phyloP scores from a whole-genome alignment of 2,888 invertebrate species.

The Orthonychiurus folsomi region DNA sequence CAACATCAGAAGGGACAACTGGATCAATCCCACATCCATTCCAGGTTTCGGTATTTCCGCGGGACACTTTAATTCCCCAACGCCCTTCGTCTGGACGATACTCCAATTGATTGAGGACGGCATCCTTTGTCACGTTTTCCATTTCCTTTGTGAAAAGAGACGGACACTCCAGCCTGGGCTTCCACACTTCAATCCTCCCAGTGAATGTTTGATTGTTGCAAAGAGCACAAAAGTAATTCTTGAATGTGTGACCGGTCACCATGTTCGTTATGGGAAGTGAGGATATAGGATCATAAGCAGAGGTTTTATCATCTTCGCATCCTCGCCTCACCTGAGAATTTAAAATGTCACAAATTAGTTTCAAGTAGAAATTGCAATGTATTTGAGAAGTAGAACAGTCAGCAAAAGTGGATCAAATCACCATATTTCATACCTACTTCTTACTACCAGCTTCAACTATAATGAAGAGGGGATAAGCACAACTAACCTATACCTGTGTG shows the following conservation, averaged over 20 bases:
- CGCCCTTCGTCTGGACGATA: slow-evolving; percentile 38
- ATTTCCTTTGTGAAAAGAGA: slow-evolving; percentile 37
- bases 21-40: slow-evolving; percentile 45
- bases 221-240: slow-evolving; percentile 36
- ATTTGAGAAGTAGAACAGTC: background rate
- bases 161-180: slow-evolving; percentile 45
- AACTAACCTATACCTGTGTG: background rate
- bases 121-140: slow-evolving; percentile 28
- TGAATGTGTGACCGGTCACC: slow-evolving; percentile 43
- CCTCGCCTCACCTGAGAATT: slow-evolving; percentile 38
- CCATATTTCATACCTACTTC: background rate
- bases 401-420: background rate
- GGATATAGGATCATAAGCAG: slow-evolving; percentile 42
- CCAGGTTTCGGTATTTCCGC: slow-evolving; percentile 37
- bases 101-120: slow-evolving; percentile 37
- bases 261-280: slow-evolving; percentile 44
- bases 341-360: background rate
- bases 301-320: slow-evolving; percentile 31
- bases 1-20: slow-evolving; percentile 43
- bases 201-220: slow-evolving; percentile 41
- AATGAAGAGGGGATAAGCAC: background rate
- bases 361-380: background rate
- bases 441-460: background rate
- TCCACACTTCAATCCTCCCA: slow-evolving; percentile 43
- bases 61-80: slow-evolving; percentile 42